Percentiles rank a stretch among this genome's conserved stretches.
Evolutionary conservation across 2,888 invertebrate species (phyloP).

Genomic region (Drosophila pegasa): DNA sequence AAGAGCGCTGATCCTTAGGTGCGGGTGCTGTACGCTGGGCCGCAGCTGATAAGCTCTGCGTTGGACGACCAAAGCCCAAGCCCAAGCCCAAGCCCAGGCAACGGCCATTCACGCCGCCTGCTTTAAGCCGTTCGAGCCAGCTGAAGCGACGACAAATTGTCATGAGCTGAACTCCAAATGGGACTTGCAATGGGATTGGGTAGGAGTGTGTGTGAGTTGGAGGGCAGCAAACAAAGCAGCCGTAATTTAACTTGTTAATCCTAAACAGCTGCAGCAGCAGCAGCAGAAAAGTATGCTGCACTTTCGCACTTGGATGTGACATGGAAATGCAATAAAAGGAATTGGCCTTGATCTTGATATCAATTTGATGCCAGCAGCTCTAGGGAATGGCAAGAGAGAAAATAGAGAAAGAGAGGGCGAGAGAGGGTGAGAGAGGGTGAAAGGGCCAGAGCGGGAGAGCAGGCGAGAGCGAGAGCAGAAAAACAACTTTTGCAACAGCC

Average conservation of each 20-base stretch:
- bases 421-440: too few species aligned
- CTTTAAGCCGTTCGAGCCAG: conserved; percentile 55
- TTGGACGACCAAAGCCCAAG: conserved; percentile 12
- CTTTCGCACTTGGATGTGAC: conserved; percentile 30
- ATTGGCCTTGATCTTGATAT: conserved; percentile 73
- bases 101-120: conserved; percentile 20
- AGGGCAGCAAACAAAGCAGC: conserved; percentile 27
- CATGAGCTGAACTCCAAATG: conserved; percentile 43
- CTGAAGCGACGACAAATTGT: conserved; percentile 47
- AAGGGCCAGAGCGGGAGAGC: not conserved
- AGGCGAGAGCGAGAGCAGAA: not conserved
- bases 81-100: not conserved
- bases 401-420: not conserved
- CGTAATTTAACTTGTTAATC: conserved; percentile 59
- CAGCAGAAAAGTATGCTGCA: conserved; percentile 40
- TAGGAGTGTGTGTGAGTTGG: not conserved
- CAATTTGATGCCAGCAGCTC: conserved; percentile 56
- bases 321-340: conserved; percentile 57
- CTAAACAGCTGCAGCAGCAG: conserved; percentile 15
- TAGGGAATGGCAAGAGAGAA: conserved; percentile 33
- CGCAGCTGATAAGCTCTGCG: conserved; percentile 52
- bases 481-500: conserved; percentile 37
- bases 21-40: conserved; percentile 33
- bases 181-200: conserved; percentile 38
- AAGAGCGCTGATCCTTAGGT: conserved; percentile 34